Percentiles rank a stretch among this genome's conserved stretches.
These are phyloP conservation scores for Rhabdophis nuchalis DNA, from an alignment of 2,797 vertebrate genomes.

Conservation along the genomic window DNA sequence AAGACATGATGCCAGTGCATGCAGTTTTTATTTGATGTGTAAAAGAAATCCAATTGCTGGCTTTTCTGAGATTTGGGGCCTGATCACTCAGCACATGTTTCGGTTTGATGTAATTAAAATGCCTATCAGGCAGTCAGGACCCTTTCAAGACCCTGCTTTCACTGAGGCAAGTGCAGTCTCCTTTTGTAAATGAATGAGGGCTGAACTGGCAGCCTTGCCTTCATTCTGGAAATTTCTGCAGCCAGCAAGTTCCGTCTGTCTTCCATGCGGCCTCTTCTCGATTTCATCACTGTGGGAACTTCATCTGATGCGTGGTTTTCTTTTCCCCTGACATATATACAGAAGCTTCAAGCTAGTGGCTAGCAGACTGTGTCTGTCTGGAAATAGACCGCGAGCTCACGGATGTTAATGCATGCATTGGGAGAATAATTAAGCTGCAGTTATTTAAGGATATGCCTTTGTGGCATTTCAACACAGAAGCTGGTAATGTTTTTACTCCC, in stretches of 20 bases:
- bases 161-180: conserved; percentile 64
- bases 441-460: conserved; percentile 64
- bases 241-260: conserved; percentile 72
- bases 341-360: conserved; percentile 67
- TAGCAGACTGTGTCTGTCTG: conserved; percentile 73
- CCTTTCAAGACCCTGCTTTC: conserved; percentile 62
- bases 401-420: conserved; percentile 45
- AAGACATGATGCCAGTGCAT: conserved; percentile 34
- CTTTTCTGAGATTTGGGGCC: conserved; percentile 64
- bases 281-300: conserved; percentile 71
- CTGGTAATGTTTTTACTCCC: conserved; percentile 65
- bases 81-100: conserved; percentile 57
- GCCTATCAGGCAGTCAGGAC: conserved; percentile 71
- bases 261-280: conserved; percentile 74
- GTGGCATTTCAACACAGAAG: conserved; percentile 54
- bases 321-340: conserved; percentile 56
- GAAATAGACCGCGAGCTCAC: conserved; percentile 55
- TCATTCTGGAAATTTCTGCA: conserved; percentile 78
- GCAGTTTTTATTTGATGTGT: conserved; percentile 47
- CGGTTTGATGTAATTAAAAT: conserved; percentile 76
- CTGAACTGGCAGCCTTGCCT: conserved; percentile 69
- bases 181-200: conserved; percentile 74
- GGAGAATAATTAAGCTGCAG: conserved; percentile 65
- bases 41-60: conserved; percentile 63
- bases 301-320: conserved; percentile 73